phyloP scores from a whole-genome alignment of 2,888 invertebrate species.

The Ernsta delagoae region DNA sequence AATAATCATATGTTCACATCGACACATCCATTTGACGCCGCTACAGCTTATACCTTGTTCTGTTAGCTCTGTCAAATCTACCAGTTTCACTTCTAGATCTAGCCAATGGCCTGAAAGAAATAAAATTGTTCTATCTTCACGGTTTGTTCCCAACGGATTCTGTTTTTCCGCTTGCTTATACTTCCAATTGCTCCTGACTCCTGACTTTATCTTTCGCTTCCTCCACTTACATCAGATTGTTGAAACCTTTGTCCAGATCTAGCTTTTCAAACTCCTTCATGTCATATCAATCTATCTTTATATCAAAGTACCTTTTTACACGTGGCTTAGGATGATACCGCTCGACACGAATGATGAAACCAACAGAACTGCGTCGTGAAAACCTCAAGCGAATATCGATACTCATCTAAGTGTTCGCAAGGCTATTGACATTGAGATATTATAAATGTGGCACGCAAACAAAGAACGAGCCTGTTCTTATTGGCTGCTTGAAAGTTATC shows the following conservation, averaged over 20 bases:
- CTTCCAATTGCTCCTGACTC: too few species aligned
- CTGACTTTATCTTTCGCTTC: too few species aligned
- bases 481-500: neutral
- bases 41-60: neutral
- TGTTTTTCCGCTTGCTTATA: too few species aligned
- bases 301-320: neutral
- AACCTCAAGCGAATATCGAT: conserved; percentile 8
- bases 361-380: conserved; percentile 10
- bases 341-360: neutral
- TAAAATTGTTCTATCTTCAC: too few species aligned
- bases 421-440: conserved; percentile 67
- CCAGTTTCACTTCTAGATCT: too few species aligned
- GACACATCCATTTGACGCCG: neutral
- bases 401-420: conserved; percentile 36
- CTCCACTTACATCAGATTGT: too few species aligned
- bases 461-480: neutral
- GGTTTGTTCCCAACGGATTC: too few species aligned
- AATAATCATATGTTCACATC: neutral
- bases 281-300: too few species aligned
- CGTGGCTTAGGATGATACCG: neutral
- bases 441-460: conserved; percentile 36
- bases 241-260: too few species aligned
- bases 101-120: too few species aligned
- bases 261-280: too few species aligned
- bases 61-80: too few species aligned